These are phyloP conservation scores for Melanotaenia duboulayi DNA, from an alignment of 2,113 vertebrate species.

Conservation along the genomic window DNA sequence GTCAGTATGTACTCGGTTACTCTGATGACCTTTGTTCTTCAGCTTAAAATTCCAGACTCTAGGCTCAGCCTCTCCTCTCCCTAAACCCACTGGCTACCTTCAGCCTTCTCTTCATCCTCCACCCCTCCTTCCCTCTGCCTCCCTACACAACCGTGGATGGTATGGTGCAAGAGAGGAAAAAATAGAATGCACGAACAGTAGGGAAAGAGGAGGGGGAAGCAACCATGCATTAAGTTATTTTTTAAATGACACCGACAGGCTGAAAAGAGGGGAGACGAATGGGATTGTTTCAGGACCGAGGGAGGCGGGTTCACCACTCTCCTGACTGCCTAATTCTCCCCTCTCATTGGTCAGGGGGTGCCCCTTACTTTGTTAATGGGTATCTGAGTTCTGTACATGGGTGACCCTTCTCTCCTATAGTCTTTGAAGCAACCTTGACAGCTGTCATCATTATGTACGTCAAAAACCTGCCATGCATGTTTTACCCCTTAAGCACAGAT, in stretches of 20 bases:
- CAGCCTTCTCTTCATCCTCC: conserved; percentile 54
- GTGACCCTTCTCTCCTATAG: conserved; percentile 45
- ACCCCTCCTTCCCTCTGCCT: conserved; percentile 48
- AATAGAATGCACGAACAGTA: conserved; percentile 48
- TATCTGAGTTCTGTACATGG: conserved; percentile 41
- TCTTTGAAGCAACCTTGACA: conserved; percentile 67
- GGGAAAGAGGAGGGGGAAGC: conserved; percentile 31
- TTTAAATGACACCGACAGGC: conserved; percentile 76
- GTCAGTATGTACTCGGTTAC: conserved; percentile 35
- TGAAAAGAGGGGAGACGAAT: conserved; percentile 43
- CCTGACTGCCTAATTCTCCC: conserved; percentile 47
- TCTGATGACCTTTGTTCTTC: conserved; percentile 38
- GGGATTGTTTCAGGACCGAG: conserved; percentile 24
- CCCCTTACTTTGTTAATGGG: conserved; percentile 39
- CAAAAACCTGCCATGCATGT: conserved; percentile 51
- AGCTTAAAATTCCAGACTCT: conserved; percentile 70
- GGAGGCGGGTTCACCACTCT: conserved; percentile 60
- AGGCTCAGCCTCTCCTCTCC: conserved; percentile 38
- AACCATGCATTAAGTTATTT: conserved; percentile 77
- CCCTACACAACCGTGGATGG: conserved; percentile 42
- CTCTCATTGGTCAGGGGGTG: conserved; percentile 51
- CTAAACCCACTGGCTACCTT: conserved; percentile 53
- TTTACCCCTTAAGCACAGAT: conserved; percentile 22
- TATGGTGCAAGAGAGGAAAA: conserved; percentile 43
- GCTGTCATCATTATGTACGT: conserved; percentile 74